Base-by-base conservation (phyloP, 2,797 vertebrate species). In the Chaunax sp. region DNA sequence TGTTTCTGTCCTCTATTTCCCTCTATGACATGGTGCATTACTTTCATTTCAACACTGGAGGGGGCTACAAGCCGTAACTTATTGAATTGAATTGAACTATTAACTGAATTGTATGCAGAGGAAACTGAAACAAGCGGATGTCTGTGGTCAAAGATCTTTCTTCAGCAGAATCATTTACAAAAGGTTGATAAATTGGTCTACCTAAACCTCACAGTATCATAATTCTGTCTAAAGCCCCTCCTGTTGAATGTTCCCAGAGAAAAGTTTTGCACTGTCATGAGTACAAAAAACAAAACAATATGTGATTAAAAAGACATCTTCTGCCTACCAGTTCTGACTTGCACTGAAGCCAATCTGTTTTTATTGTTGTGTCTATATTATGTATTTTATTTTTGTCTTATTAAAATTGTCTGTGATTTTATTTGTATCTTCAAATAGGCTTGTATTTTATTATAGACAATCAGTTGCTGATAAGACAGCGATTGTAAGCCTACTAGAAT, bases 21-120 rank as follows among this genome's bases (percentile, higher is more conserved):
- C 11, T 15, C 16, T 1, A 0, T 0, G 11, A 5, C 5, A 40
- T 28, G 18, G 4, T 80, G 83, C 35, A 26, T 1, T 70, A 9
- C 11, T 68, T 7, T 6, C 0, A 53, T 72, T 53, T 80, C n/a
- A 69, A 74, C 89, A 89, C 79, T 68, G 1, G 87, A 77, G 70
- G 84, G 72, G 0, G 84, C 63, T 81, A 30, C 38, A 79, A 51
- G 20, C 30, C 28, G 9, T 3, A 28, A 50, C 25, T 22, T 23
- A n/a, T 5, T 33, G n/a, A 55, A 65, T 6, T n/a, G n/a, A n/a
- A n/a, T n/a, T n/a, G n/a, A n/a, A n/a, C n/a, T 23, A 7, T 50
- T 18, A 14, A 25, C 52, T 41, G 20, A 3, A 25, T 9, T 41
- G 9, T 2, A 5, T 38, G 5, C 6, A n/a, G 19, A 18, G 49